Evolutionary conservation across 2,888 invertebrate genomes (phyloP), one percentile per base, ranked within the genome.

Genomic region (Octodonta nipae): DNA sequence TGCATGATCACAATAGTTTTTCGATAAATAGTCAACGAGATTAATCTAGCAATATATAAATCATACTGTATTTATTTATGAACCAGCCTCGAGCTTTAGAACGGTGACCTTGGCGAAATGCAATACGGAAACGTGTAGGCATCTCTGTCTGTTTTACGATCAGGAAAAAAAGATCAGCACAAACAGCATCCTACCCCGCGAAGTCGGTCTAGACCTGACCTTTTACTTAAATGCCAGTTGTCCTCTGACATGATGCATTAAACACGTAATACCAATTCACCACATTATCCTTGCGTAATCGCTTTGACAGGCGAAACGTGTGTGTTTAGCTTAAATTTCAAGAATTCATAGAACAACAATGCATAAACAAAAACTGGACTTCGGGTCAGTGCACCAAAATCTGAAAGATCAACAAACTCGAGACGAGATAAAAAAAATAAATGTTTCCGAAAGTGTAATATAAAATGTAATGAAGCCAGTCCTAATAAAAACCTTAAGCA

Each of bases 141-240:
- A 22, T 22, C 22, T 22, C 22, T 11, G 22, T 22, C 22, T 22
- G 10, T 3, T 22, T 22, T n/a, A n/a, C 11, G 11, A 22, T 11
- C 2, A 3, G n/a, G 6, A 22, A 10, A 11, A 22, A 22, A 22
- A 22, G 10, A 22, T 11, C 22, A 22, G 11, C 4, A 22, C 3
- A 41, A 49, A 49, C 43, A 45, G 41, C 36, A 36, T 22, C 22
- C 22, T 22, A 22, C 22, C 22, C 16, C 12, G 26, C 16, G 15
- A 25, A 26, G 7, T 27, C 27, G 17, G 45, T 46, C 44, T 43
- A 46, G 45, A 44, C 46, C 40, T 52, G 51, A 52, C 52, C 54
- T 51, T 51, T 49, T 38, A 27, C 38, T 44, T 52, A 60, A 60
- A 60, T 60, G 55, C 47, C 56, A 58, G 54, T 57, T 47, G 58